Evolutionary conservation across 1,140 invertebrate genomes (phyloP).

Genomic region (Hypothenemus hampei): DNA sequence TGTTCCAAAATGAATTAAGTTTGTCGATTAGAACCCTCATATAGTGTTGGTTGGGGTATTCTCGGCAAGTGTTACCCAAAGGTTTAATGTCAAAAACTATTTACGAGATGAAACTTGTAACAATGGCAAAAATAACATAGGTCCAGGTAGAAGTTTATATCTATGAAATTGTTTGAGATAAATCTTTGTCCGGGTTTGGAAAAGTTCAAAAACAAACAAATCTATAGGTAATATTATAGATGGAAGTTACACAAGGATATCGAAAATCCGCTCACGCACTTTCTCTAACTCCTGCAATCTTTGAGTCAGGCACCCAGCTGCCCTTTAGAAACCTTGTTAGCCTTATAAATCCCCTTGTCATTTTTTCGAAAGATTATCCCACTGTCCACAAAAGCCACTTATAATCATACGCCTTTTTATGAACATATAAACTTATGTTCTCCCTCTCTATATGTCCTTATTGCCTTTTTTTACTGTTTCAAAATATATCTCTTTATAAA

Average conservation of each 20-base stretch:
- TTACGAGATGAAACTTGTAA: not conserved
- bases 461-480: slow-evolving; percentile 24
- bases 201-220: slow-evolving; percentile 21
- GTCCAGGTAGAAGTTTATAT: too few relatives aligned
- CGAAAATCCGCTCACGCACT: slow-evolving; percentile 29
- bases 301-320: slow-evolving; percentile 34
- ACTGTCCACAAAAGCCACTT: slow-evolving; percentile 42
- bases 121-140: too few relatives aligned
- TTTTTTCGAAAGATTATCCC: slow-evolving; percentile 42
- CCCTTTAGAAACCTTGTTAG: slow-evolving; percentile 41
- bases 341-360: slow-evolving; percentile 44
- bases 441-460: slow-evolving; percentile 18
- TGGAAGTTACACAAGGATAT: slow-evolving; percentile 22
- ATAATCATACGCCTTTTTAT: slow-evolving; percentile 44
- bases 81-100: slow-evolving; percentile 16
- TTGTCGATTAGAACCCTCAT: slow-evolving; percentile 40
- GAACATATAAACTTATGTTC: slow-evolving; percentile 37
- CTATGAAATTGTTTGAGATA: too few relatives aligned
- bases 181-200: slow-evolving; percentile 6
- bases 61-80: slow-evolving; percentile 19
- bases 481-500: too few relatives aligned
- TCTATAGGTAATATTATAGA: slow-evolving; percentile 22
- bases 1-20: slow-evolving; percentile 42
- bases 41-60: slow-evolving; percentile 28
- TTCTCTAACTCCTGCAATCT: slow-evolving; percentile 38